A percentile compares a stretch with the other conserved stretches of the same genome.
Evolutionary conservation across 2,888 invertebrate genomes (phyloP).

Genomic region (Trissonchulus latispiculum): DNA sequence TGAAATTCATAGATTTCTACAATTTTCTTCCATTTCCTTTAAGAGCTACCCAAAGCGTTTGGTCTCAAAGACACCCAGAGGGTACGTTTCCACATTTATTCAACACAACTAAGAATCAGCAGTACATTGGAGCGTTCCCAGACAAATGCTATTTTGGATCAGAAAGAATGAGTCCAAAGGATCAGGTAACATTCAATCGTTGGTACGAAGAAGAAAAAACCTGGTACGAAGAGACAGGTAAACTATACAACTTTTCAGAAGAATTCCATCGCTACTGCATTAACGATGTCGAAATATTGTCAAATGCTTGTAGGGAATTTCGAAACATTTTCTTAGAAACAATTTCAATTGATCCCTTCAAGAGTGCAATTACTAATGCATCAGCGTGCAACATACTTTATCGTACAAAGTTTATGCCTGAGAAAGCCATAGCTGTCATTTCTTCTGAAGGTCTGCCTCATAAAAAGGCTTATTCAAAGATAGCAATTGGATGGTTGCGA

Average conservation of each 20-base stretch:
- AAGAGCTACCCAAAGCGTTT: too few species aligned
- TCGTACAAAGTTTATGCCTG: neutral
- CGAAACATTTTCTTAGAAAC: neutral
- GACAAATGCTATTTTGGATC: conserved; percentile 18
- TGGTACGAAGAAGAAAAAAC: neutral
- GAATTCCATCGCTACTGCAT: conserved; percentile 29
- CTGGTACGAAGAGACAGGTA: conserved; percentile 7
- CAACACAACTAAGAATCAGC: conserved; percentile 15
- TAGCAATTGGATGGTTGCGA: neutral
- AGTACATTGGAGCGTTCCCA: neutral
- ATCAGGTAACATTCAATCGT: neutral
- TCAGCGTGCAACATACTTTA: conserved; percentile 3
- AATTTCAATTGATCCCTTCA: conserved; percentile 24
- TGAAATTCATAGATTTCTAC: too few species aligned
- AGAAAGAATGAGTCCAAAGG: neutral
- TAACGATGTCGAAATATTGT: conserved; percentile 26
- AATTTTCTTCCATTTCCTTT: too few species aligned
- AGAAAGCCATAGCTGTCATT: neutral
- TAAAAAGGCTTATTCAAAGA: neutral
- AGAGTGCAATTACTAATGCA: conserved; percentile 25
- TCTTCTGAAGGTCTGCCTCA: neutral
- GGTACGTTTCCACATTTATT: conserved; percentile 20
- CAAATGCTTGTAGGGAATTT: neutral
- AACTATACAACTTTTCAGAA: conserved; percentile 27
- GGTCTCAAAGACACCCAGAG: too few species aligned